Percentiles rank a stretch among this genome's conserved stretches.
Conservation (phyloP, 2,888 invertebrate genomes). For the Lasioglossum calceatum region DNA sequence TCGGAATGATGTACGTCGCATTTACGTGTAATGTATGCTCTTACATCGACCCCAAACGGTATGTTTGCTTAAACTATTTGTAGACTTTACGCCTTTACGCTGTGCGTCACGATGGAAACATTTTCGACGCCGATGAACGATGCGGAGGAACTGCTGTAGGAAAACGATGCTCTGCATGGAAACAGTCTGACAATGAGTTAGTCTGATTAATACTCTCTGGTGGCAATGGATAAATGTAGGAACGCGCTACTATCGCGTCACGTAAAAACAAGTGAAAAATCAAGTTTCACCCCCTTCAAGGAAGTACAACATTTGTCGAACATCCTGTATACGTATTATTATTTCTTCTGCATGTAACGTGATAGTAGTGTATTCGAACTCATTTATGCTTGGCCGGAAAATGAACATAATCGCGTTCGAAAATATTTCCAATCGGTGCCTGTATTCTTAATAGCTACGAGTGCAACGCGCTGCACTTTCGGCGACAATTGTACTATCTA, state of each 20-base stretch:
- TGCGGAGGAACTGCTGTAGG: neutral
- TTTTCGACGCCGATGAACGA: neutral
- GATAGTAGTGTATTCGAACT: too few species aligned
- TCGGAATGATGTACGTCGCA: neutral
- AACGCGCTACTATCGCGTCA: neutral
- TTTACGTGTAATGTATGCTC: neutral
- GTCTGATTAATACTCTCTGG: neutral
- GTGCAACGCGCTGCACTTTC: neutral
- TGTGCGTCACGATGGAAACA: conserved; percentile 33
- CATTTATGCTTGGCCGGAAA: neutral
- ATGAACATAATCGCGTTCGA: neutral
- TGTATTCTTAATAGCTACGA: neutral
- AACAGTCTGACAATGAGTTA: neutral
- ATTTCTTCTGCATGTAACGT: too few species aligned
- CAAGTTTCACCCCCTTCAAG: too few species aligned
- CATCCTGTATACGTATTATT: too few species aligned
- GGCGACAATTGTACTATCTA: conserved; percentile 22
- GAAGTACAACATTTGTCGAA: too few species aligned
- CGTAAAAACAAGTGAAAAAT: too few species aligned
- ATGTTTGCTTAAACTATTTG: neutral
- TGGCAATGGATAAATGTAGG: neutral
- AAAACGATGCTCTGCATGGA: neutral
- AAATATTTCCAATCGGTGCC: conserved; percentile 32
- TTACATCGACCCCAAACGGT: neutral
- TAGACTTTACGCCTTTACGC: neutral